phyloP scores from a whole-genome alignment of 2,113 vertebrate genomes.

The Psittacula cyanocephala region DNA sequence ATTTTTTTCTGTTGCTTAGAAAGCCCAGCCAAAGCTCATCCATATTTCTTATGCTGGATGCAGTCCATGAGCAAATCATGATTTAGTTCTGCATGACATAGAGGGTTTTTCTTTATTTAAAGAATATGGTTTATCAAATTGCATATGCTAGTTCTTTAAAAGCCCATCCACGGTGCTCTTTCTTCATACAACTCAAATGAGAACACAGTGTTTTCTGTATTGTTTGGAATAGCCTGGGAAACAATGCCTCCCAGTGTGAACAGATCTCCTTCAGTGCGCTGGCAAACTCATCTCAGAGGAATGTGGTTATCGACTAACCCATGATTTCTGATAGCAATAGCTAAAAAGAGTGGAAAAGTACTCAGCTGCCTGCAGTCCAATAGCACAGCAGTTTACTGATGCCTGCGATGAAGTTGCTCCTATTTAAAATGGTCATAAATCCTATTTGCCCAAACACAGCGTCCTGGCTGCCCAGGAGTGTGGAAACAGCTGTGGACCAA shows the following conservation, averaged over 20 bases:
- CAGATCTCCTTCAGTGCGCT: conserved; percentile 35
- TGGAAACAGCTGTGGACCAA: not conserved
- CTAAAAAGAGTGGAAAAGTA: conserved; percentile 56
- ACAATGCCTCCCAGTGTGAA: conserved; percentile 45
- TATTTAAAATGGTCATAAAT: conserved; percentile 46
- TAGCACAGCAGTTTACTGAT: conserved; percentile 3
- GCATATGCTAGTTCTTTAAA: conserved; percentile 24
- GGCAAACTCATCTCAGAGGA: conserved; percentile 52
- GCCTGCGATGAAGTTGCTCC: not conserved
- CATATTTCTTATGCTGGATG: conserved; percentile 19
- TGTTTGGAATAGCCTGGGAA: conserved; percentile 59
- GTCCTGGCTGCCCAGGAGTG: not conserved
- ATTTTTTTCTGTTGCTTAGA: conserved; percentile 13
- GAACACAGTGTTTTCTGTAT: conserved; percentile 42
- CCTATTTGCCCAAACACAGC: not conserved
- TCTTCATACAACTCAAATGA: conserved; percentile 6
- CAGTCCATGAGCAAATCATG: not conserved
- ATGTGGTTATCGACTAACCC: conserved; percentile 39
- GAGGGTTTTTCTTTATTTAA: conserved; percentile 30
- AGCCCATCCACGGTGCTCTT: conserved; percentile 7
- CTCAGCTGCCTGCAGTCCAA: conserved; percentile 17
- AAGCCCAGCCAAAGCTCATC: conserved; percentile 14
- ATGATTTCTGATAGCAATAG: conserved; percentile 47
- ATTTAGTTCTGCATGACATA: conserved; percentile 9
- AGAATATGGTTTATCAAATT: conserved; percentile 30